Evolutionary conservation across 1,140 invertebrate species (phyloP), one percentile per base, ranked within the genome.

Genomic region (Melitaea cinxia): DNA sequence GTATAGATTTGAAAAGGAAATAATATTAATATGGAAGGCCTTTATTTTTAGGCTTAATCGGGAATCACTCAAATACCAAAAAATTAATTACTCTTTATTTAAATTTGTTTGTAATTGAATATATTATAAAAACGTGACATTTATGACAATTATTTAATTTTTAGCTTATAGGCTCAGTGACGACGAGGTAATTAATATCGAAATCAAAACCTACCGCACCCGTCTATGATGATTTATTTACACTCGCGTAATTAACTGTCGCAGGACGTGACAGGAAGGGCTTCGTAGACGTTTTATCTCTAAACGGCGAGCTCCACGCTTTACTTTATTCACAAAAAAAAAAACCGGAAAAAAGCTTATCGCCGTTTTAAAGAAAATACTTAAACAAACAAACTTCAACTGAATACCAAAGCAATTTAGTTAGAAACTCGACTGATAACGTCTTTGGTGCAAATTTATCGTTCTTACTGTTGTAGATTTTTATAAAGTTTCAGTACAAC

Each of bases 201-300:
- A 76, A 82, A 85, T 85, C 78, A 80, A 85, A 87, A 73, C 83
- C 80, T 80, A 73, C 80, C 77, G 80, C 81, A 82, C 76, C 81
- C 78, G 77, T 82, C 85, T 85, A 82, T 84, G 88, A 88, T 90
- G 85, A 90, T 90, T 90, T 90, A 90, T 90, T 90, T 90, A 88
- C 81, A 88, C 82, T 80, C 82, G 85, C 81, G 85, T 90, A 90
- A 90, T 90, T 88, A 90, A 88, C 84, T 90, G 88, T 90, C 88
- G 78, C 82, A 86, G 80, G 82, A 85, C 83, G 88, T 90, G 88
- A 90, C 85, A 84, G 84, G 88, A 85, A 83, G 85, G 78, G 80
- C 79, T 77, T 69, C 75, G 74, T 74, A 75, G 77, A 80, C 80
- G 76, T 78, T 86, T 88, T 88, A 90, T 89, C 86, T 80, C 73